Conservation (phyloP, 2,797 vertebrate genomes). For the Naso thynnoides region DNA sequence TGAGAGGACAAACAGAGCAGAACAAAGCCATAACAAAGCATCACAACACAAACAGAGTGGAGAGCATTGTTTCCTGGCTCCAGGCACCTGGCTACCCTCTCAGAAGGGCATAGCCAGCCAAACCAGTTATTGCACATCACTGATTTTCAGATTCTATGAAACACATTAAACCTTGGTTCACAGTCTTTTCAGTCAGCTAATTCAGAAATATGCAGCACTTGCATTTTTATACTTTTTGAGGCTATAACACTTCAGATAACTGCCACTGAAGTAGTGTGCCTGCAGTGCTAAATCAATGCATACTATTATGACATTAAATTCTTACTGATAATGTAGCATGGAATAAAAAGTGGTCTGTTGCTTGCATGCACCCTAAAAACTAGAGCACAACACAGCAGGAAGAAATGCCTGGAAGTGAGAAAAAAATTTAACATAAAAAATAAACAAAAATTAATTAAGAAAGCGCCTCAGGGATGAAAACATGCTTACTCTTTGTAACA, state of each 20-base stretch:
- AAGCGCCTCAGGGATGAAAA: slow-evolving; percentile 14
- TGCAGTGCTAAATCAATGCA: slow-evolving; percentile 10
- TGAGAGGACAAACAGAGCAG: slow-evolving; percentile 71
- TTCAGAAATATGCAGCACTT: slow-evolving; percentile 48
- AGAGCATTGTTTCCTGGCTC: slow-evolving; percentile 69
- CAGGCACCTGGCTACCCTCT: slow-evolving; percentile 66
- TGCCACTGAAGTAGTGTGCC: slow-evolving; percentile 20
- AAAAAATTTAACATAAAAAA: slow-evolving; percentile 9
- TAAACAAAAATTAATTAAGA: slow-evolving; percentile 34
- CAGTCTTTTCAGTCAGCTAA: slow-evolving; percentile 45
- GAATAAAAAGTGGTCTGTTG: slow-evolving; percentile 13
- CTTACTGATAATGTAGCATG: slow-evolving; percentile 18
- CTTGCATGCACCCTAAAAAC: slow-evolving; percentile 24
- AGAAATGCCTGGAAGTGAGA: slow-evolving; percentile 17
- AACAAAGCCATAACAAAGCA: slow-evolving; percentile 76
- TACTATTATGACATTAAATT: slow-evolving; percentile 39
- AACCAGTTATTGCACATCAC: slow-evolving; percentile 70
- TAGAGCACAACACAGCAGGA: slow-evolving; percentile 31
- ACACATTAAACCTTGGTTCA: slow-evolving; percentile 52
- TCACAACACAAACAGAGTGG: slow-evolving; percentile 73
- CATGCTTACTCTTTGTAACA: slow-evolving; percentile 26
- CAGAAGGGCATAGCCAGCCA: slow-evolving; percentile 70
- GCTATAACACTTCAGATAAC: slow-evolving; percentile 45
- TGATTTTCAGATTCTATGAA: slow-evolving; percentile 56
- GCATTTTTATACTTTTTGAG: slow-evolving; percentile 52